phyloP scores from a whole-genome alignment of 1,140 invertebrate genomes.

The Drosophila pandora region DNA sequence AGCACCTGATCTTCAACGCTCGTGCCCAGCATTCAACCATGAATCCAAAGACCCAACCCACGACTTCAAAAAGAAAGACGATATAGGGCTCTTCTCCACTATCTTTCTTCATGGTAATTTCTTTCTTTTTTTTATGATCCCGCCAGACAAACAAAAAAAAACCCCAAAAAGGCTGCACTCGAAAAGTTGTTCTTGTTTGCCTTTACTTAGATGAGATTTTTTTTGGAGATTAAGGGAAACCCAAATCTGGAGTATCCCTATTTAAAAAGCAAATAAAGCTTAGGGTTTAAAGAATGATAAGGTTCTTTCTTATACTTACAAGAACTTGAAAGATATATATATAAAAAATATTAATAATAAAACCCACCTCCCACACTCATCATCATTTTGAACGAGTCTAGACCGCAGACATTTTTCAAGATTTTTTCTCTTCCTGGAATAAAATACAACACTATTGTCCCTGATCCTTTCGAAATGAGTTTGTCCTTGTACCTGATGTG shows the following conservation, averaged over 20 bases:
- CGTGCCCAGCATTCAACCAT: slow-evolving; percentile 15
- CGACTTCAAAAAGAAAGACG: neutral
- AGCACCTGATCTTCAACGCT: slow-evolving; percentile 31
- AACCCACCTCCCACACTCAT: neutral
- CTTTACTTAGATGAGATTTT: slow-evolving; percentile 20
- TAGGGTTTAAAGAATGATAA: neutral
- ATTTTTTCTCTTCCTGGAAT: slow-evolving; percentile 2
- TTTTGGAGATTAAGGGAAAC: slow-evolving; percentile 26
- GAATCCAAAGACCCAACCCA: neutral
- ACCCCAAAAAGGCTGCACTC: slow-evolving; percentile 24
- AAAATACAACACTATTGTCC: neutral
- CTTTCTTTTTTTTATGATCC: slow-evolving; percentile 28
- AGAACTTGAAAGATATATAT: neutral
- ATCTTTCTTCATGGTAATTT: slow-evolving; percentile 37
- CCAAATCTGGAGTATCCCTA: slow-evolving; percentile 39
- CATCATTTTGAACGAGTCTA: neutral
- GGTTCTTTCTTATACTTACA: no score
- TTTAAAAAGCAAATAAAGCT: slow-evolving; percentile 19
- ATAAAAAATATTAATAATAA: neutral
- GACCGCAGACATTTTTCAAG: slow-evolving; percentile 1
- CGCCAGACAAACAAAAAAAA: slow-evolving; percentile 13
- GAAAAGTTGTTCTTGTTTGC: slow-evolving; percentile 20
- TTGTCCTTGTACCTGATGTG: slow-evolving; percentile 6
- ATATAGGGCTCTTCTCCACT: neutral
- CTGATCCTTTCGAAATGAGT: neutral